Conservation (phyloP, 2,113 vertebrate genomes). For the Corydoras maculifer region DNA sequence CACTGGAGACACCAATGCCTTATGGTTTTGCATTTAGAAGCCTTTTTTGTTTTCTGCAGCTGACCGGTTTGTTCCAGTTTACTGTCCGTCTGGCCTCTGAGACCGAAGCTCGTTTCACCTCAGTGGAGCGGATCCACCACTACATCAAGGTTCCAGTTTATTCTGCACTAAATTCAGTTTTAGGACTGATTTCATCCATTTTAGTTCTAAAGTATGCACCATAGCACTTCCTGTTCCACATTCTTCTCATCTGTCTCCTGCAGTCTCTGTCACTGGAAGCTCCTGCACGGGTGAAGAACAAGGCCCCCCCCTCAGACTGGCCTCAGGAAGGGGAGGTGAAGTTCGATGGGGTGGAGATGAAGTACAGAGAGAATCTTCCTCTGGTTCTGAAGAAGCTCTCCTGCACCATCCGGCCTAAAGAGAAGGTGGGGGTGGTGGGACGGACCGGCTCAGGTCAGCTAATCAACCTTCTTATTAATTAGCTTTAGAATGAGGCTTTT, state of each 20-base stretch:
- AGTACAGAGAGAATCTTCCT: constrained; percentile 83
- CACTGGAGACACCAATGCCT: no score
- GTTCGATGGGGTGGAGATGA: constrained; percentile 83
- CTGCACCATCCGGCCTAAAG: constrained; percentile 83
- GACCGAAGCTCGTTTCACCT: constrained; percentile 91
- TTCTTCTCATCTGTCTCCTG: background rate
- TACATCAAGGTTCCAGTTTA: constrained; percentile 76
- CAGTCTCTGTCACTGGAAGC: constrained; percentile 88
- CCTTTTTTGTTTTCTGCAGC: constrained; percentile 50
- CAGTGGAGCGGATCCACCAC: constrained; percentile 85
- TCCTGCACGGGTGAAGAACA: constrained; percentile 82
- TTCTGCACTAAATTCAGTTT: no score
- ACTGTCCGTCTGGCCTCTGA: constrained; percentile 87
- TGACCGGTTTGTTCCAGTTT: constrained; percentile 92
- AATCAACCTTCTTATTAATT: background rate
- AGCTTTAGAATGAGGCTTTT: no score
- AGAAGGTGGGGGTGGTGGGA: constrained; percentile 89
- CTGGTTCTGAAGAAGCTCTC: constrained; percentile 86
- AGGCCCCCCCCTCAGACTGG: constrained; percentile 77
- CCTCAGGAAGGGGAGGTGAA: constrained; percentile 83
- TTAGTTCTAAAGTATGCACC: no score
- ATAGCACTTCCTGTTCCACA: background rate
- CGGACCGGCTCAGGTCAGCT: constrained; percentile 83
- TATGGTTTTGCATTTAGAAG: no score
- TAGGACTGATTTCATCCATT: no score